Conservation (phyloP, 1,140 invertebrate genomes). For the Heliconius hewitsoni region DNA sequence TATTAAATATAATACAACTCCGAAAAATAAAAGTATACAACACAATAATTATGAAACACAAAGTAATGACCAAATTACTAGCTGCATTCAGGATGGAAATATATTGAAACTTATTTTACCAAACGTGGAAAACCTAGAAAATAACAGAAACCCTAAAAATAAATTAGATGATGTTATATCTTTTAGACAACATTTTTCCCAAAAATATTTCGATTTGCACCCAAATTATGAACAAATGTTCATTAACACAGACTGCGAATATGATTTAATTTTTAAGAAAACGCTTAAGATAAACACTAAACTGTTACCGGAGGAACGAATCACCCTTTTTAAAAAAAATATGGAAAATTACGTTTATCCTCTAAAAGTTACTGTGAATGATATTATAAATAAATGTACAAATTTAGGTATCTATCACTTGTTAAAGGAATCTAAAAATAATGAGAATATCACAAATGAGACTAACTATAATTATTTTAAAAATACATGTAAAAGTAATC, state of each 20-base stretch:
- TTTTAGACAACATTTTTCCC: not conserved
- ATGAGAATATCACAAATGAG: conserved; percentile 16
- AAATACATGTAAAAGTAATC: conserved; percentile 51
- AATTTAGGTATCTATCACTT: conserved; percentile 44
- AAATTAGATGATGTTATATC: not conserved
- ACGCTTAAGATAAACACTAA: not conserved
- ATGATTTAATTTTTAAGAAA: not conserved
- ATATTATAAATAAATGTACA: conserved; percentile 57
- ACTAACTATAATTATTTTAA: conserved; percentile 18
- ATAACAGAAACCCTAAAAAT: not conserved
- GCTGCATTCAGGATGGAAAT: not conserved
- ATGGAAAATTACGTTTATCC: conserved; percentile 65
- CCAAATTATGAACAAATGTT: not conserved
- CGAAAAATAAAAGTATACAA: not conserved
- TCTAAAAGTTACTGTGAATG: conserved; percentile 55
- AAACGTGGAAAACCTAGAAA: not conserved
- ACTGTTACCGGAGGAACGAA: conserved; percentile 45
- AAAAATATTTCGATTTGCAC: not conserved
- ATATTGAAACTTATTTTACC: not conserved
- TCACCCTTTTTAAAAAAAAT: conserved; percentile 49
- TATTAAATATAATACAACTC: not conserved
- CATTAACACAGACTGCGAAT: not conserved
- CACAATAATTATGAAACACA: not conserved
- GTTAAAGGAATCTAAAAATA: conserved; percentile 6
- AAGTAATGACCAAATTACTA: not conserved